A percentile compares a stretch with the other conserved stretches of the same genome.
Evolutionary conservation across 2,888 invertebrate genomes (phyloP).

Genomic region (Steinernema scapterisci): DNA sequence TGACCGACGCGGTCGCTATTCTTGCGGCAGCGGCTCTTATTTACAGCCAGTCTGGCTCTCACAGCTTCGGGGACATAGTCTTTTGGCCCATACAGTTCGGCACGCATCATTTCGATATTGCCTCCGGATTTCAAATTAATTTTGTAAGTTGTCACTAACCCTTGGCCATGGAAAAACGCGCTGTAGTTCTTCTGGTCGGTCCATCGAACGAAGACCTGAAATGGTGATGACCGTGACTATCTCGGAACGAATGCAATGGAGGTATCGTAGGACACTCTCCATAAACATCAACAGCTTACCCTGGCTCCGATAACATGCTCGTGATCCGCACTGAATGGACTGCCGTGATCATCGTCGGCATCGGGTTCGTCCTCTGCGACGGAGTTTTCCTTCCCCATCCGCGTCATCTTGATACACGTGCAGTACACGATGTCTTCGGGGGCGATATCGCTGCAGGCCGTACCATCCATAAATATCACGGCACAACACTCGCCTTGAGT

Average conservation of each 20-base stretch:
- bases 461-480: constrained; percentile 51
- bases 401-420: constrained; percentile 38
- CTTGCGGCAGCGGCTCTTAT: too few relatives aligned
- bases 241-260: not conserved
- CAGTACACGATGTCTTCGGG: constrained; percentile 40
- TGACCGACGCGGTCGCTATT: too few relatives aligned
- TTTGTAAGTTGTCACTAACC: not conserved
- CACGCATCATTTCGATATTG: not conserved
- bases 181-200: constrained; percentile 48
- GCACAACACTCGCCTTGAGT: constrained; percentile 72
- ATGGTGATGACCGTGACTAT: not conserved
- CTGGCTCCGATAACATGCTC: constrained; percentile 5
- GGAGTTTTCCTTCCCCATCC: constrained; percentile 17
- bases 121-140: not conserved
- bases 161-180: constrained; percentile 51
- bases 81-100: not conserved
- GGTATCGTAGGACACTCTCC: not conserved
- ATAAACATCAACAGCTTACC: too few relatives aligned
- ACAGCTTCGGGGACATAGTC: not conserved
- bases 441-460: constrained; percentile 40
- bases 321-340: not conserved
- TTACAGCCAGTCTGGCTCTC: not conserved
- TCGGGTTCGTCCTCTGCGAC: constrained; percentile 40
- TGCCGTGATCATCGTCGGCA: constrained; percentile 30
- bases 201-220: constrained; percentile 54